Conservation (phyloP, 2,888 invertebrate species). For the Xanthia togata region DNA sequence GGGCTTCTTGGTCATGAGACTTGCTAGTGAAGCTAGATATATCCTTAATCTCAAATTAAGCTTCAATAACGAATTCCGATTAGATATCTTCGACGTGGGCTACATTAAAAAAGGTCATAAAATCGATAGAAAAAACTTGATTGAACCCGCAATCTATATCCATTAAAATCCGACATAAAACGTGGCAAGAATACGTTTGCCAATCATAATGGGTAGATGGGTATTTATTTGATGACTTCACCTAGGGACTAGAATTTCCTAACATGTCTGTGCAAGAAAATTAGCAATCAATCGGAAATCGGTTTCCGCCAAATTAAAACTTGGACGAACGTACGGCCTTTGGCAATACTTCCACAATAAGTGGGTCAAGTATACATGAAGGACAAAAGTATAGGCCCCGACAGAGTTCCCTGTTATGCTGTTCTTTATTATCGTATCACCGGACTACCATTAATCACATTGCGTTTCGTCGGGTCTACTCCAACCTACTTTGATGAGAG, state of each 20-base stretch:
- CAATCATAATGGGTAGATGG: conserved; percentile 39
- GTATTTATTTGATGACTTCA: conserved; percentile 53
- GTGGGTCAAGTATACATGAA: conserved; percentile 86
- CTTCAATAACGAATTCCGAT: conserved; percentile 13
- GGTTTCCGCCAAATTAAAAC: conserved; percentile 78
- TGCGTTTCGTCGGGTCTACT: conserved; percentile 75
- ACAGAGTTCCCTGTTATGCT: conserved; percentile 73
- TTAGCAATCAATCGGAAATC: conserved; percentile 77
- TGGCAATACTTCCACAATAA: conserved; percentile 79
- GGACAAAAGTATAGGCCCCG: conserved; percentile 76
- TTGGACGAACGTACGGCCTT: conserved; percentile 72
- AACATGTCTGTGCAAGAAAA: conserved; percentile 68
- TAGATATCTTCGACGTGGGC: conserved; percentile 63
- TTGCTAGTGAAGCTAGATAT: conserved; percentile 4
- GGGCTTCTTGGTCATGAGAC: neutral
- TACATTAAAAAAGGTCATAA: conserved; percentile 46
- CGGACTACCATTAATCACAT: conserved; percentile 81
- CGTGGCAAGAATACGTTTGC: conserved; percentile 29
- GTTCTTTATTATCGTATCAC: conserved; percentile 83
- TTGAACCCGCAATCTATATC: conserved; percentile 20
- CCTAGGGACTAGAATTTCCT: conserved; percentile 55
- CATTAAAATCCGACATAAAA: conserved; percentile 27
- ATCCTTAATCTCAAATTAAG: neutral
- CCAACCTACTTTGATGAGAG: conserved; percentile 74
- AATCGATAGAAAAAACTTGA: conserved; percentile 17